Evolutionary conservation across 2,888 invertebrate species (phyloP).

Genomic region (Parochlus steinenii): DNA sequence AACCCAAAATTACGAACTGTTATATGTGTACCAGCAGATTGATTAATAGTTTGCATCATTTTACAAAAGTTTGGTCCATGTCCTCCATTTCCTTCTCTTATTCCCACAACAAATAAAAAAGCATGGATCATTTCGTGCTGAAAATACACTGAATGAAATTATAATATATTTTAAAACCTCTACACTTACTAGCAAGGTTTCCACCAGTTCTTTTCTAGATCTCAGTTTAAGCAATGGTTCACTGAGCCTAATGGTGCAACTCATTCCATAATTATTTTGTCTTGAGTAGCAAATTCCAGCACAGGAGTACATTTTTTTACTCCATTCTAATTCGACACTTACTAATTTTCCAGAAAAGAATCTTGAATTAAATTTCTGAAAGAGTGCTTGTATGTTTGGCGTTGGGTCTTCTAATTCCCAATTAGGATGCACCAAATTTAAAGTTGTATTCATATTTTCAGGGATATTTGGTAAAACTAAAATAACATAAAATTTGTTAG

Average conservation of each 20-base stretch:
- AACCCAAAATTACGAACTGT: too few relatives aligned
- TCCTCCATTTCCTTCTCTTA: constrained; percentile 74
- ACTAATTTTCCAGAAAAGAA: constrained; percentile 69
- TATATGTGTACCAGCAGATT: constrained; percentile 69
- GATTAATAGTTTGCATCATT: constrained; percentile 89
- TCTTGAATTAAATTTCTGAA: constrained; percentile 64
- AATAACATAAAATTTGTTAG: too few relatives aligned
- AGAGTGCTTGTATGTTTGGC: constrained; percentile 75
- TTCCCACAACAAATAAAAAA: too few relatives aligned
- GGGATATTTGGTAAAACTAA: too few relatives aligned
- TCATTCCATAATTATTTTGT: constrained; percentile 20
- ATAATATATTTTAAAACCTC: too few relatives aligned
- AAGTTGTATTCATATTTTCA: constrained; percentile 25
- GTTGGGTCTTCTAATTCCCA: constrained; percentile 85
- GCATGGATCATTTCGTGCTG: constrained; percentile 99
- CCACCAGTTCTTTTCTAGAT: constrained; percentile 85
- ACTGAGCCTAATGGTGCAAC: constrained; percentile 42
- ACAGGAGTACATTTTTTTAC: constrained; percentile 68
- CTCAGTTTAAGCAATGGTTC: constrained; percentile 81
- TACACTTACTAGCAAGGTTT: too few relatives aligned
- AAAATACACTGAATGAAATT: too few relatives aligned
- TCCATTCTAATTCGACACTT: constrained; percentile 84
- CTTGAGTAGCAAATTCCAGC: constrained; percentile 39
- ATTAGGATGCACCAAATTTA: constrained; percentile 27
- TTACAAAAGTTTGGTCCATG: constrained; percentile 89